Base-by-base conservation (phyloP, 2,113 vertebrate genomes). In the Spilogale gracilis region DNA sequence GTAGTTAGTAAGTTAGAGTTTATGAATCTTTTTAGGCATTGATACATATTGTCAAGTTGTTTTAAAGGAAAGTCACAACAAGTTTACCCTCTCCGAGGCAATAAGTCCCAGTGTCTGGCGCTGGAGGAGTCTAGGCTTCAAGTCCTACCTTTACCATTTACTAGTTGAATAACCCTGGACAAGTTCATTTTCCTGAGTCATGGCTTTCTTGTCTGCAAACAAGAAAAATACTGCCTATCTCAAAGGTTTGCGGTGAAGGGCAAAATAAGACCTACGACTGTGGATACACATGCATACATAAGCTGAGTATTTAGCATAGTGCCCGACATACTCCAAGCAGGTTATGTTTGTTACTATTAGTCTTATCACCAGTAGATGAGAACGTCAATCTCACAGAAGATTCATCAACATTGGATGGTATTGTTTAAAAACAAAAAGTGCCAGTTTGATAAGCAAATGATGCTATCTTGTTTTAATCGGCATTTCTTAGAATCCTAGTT, bases 381-480 rank as follows among this genome's bases (percentile, higher is more conserved):
- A 82, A 52, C 65, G 45, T 87, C 50, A 52, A 8, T 87, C 60
- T 83, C 78, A 91, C 1, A 52, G 50, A 43, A 76, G 48, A 91
- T 20, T 87, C 30, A 69, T 25, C 23, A 87, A 18, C 58, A 48
- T 30, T 52, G 32, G 20, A 61, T 65, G 56, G 45, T 69, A 93
- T 8, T 65, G 13, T 85, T 93, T 79, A 83, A 93, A 92, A 76
- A 85, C 60, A 73, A 84, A 71, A 94, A n/a, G 38, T 63, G 56
- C 18, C 48, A 83, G 14, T 69, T 82, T 95, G 67, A 80, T n/a
- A 86, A 48, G 17, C 43, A 78, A 89, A 71, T 74, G 12, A 86
- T 30, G 32, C 18, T 80, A n/a, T 85, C 10, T 67, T 83, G 12
- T 83, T 95, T 97, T 61, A 67, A 94, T 89, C 91, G 82, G 4